Conservation (phyloP, 1,140 invertebrate species). For the Samia ricini region DNA sequence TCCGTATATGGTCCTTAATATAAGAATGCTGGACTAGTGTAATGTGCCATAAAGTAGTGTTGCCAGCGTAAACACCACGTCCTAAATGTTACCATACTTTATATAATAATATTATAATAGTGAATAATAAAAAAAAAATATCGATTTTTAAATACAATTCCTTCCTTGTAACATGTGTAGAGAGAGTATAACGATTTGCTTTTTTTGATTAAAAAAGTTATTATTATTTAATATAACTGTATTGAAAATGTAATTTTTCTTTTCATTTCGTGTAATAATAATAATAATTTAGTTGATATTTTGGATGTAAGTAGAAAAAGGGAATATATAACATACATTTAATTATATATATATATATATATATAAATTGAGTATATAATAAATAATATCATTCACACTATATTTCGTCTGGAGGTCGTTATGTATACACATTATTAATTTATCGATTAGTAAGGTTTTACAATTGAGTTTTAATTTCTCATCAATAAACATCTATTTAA, state of each 20-base stretch:
- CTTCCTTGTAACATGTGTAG: slow-evolving; percentile 61
- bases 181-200: slow-evolving; percentile 58
- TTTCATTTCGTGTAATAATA: slow-evolving; percentile 45
- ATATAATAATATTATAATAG: too few relatives aligned
- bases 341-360: too few relatives aligned
- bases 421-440: too few relatives aligned
- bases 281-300: slow-evolving; percentile 52
- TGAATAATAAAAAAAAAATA: slow-evolving; percentile 19
- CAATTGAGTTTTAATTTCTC: slow-evolving; percentile 16
- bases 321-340: slow-evolving; percentile 58
- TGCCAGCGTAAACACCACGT: slow-evolving; percentile 56
- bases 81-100: slow-evolving; percentile 40
- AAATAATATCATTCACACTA: slow-evolving; percentile 31
- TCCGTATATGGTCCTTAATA: slow-evolving; percentile 62
- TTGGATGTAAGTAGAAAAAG: slow-evolving; percentile 59
- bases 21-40: slow-evolving; percentile 52
- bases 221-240: slow-evolving; percentile 58
- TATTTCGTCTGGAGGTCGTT: slow-evolving; percentile 34
- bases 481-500: too few relatives aligned
- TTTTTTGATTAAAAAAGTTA: slow-evolving; percentile 60
- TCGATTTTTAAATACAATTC: slow-evolving; percentile 44
- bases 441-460: too few relatives aligned
- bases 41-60: slow-evolving; percentile 69
- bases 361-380: slow-evolving; percentile 39
- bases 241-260: slow-evolving; percentile 57